These are phyloP conservation scores for Haliclystus octoradiatus DNA, from an alignment of 30 jellyfish, hydroid and myxozoan species.

Conservation along the genomic window DNA sequence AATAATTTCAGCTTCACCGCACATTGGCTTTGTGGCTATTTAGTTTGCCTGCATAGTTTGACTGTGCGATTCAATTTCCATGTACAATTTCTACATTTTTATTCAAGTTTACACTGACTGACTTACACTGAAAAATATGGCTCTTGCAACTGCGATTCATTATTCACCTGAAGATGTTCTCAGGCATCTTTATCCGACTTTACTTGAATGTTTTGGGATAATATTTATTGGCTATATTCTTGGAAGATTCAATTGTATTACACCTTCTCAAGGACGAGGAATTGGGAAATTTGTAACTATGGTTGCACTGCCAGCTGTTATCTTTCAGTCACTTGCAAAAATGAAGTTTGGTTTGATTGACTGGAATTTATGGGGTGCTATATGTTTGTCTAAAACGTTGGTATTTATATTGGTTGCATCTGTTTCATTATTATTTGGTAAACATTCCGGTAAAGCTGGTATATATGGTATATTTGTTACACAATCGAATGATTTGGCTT, in stretches of 20 bases:
- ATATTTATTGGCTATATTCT: slow-evolving; percentile 44
- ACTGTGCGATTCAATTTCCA: no score
- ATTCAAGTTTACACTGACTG: background rate
- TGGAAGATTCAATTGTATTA: slow-evolving; percentile 36
- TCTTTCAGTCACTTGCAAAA: slow-evolving; percentile 56
- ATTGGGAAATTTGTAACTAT: slow-evolving; percentile 25
- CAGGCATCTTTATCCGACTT: slow-evolving; percentile 63
- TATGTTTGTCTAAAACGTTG: slow-evolving; percentile 30
- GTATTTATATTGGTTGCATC: slow-evolving; percentile 39
- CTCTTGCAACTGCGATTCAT: no score
- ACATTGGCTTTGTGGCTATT: no score
- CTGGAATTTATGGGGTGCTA: slow-evolving; percentile 75
- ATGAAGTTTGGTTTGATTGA: slow-evolving; percentile 50
- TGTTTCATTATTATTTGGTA: slow-evolving; percentile 24
- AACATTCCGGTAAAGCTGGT: slow-evolving; percentile 63
- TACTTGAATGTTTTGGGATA: slow-evolving; percentile 65
- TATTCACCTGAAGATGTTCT: slow-evolving; percentile 11
- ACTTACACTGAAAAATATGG: background rate
- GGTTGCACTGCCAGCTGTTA: slow-evolving; percentile 65
- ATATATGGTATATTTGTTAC: slow-evolving; percentile 68
- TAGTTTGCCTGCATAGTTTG: no score
- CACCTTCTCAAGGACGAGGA: slow-evolving; percentile 69
- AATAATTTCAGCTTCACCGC: no score
- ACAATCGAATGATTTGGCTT: slow-evolving; percentile 83
- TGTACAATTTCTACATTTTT: no score